Percentiles rank a stretch among this genome's conserved stretches.
These are phyloP conservation scores for Pithecia hirsuta DNA, from an alignment of 2,797 vertebrate genomes.

Conservation along the genomic window DNA sequence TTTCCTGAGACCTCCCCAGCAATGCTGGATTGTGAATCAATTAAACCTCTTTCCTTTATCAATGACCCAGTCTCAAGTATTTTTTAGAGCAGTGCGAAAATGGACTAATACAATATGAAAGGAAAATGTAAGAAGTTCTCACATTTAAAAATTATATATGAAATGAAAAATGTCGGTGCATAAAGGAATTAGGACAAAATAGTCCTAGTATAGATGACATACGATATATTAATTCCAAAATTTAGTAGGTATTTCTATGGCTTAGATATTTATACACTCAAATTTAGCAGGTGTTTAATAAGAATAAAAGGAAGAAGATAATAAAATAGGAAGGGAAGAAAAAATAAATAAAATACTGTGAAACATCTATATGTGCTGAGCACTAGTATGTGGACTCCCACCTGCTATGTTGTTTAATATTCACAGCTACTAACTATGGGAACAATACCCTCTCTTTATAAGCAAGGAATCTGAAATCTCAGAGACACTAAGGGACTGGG, in stretches of 20 bases:
- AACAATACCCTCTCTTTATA: not conserved
- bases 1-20: no score
- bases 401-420: not conserved
- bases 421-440: not conserved
- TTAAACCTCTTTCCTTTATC: no score
- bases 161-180: not conserved
- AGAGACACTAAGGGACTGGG: not conserved
- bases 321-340: not conserved
- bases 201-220: not conserved
- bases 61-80: no score
- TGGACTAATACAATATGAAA: not conserved
- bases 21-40: no score
- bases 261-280: not conserved
- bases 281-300: not conserved
- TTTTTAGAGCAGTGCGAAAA: no score
- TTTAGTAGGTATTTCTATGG: not conserved
- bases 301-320: not conserved
- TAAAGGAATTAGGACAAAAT: not conserved
- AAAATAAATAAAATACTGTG: not conserved
- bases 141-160: not conserved
- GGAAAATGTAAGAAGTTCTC: not conserved
- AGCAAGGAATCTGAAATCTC: not conserved
- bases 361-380: not conserved
- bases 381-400: not conserved
- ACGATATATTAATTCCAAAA: not conserved